Percentiles rank a stretch among this genome's conserved stretches.
phyloP scores from a whole-genome alignment of 2,113 vertebrate genomes.

The Bubo scandiacus region DNA sequence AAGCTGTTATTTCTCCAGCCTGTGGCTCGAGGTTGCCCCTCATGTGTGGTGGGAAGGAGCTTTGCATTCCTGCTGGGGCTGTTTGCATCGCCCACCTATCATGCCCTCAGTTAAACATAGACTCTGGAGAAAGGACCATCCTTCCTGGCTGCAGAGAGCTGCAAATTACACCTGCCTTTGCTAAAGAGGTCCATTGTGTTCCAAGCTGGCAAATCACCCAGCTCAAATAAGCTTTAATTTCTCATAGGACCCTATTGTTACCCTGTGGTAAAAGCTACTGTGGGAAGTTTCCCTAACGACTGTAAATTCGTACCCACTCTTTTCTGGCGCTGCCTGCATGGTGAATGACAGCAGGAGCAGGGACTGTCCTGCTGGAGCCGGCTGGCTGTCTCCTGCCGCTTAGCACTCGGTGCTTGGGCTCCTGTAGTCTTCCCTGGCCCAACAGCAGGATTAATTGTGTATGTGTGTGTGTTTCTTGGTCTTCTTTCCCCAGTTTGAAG shows the following conservation, averaged over 20 bases:
- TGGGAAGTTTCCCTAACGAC: neutral
- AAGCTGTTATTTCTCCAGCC: neutral
- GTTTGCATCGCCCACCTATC: neutral
- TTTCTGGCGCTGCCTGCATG: neutral
- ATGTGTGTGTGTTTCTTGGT: neutral
- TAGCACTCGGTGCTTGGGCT: neutral
- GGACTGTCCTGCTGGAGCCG: neutral
- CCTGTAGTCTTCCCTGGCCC: neutral
- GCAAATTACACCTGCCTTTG: neutral
- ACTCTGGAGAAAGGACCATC: neutral
- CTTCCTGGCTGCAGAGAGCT: neutral
- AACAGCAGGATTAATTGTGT: neutral
- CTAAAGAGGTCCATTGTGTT: slow-evolving; percentile 13
- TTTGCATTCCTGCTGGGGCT: neutral
- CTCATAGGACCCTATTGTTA: slow-evolving; percentile 24
- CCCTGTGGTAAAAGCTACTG: neutral
- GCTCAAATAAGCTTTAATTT: slow-evolving; percentile 10
- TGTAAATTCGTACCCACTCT: neutral
- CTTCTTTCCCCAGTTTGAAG: neutral
- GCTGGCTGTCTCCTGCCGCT: rapidly evolving
- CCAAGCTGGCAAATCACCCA: neutral
- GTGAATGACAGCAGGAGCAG: neutral
- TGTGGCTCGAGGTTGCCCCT: neutral
- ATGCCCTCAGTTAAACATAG: neutral
- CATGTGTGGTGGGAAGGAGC: neutral